Evolutionary conservation across 2,888 invertebrate genomes (phyloP), one percentile per base, ranked within the genome.

Genomic region (Lepidochrysops patricia): DNA sequence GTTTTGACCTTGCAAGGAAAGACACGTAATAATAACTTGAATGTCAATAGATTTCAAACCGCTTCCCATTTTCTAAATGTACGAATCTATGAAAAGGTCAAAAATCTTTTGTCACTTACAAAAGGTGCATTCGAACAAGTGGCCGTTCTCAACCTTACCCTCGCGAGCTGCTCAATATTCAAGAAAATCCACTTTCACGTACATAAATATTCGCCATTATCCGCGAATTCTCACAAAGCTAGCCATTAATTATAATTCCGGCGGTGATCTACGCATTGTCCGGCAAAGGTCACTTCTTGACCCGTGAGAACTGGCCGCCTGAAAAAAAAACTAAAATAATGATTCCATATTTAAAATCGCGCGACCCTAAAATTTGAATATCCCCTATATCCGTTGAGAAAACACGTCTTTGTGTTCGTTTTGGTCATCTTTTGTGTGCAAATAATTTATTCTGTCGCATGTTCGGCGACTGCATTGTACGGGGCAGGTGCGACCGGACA

Each of bases 321-420:
- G 67, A 72, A 73, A 74, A 77, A 75, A 68, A 68, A 63, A 63
- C 62, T 67, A 74, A 76, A 76, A 76, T 72, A 75, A 74, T 72
- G 70, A 71, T 72, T 73, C 68, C 63, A 73, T 72, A 76, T 80
- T 79, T 73, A 75, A 79, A 81, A 77, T 78, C 72, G 73, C 73
- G 77, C 79, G 77, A 84, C 87, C 88, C 88, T 81, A 78, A 82
- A 84, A 89, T 89, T 88, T 89, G 85, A 88, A 88, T 88, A 88
- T 82, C 77, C 83, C 83, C 80, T 75, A 70, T 64, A 71, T 77
- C 71, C 69, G 72, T 72, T 75, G 82, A 85, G 87, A 87, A 86
- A 89, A 87, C 84, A 87, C 65, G 66, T 73, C 71, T 71, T 77
- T 84, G 74, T 82, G 64, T 66, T 65, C 70, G 70, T 68, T 68